phyloP scores from a whole-genome alignment of 1,140 invertebrate species.

The Drosophila cardini region DNA sequence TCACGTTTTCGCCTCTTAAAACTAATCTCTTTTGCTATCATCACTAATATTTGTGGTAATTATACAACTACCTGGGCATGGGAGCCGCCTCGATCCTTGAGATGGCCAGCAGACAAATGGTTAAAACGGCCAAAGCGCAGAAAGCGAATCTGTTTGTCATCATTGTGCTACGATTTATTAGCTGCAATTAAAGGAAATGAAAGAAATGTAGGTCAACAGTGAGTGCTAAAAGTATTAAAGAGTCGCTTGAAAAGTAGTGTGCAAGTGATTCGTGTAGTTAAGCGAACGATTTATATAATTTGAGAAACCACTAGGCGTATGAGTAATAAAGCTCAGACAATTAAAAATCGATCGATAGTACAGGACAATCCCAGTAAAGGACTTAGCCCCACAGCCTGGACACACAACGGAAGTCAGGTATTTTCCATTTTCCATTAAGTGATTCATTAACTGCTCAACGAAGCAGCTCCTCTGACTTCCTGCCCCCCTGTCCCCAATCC shows the following conservation, averaged over 20 bases:
- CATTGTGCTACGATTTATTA: constrained; percentile 62
- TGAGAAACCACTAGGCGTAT: constrained; percentile 6
- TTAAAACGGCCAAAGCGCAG: constrained; percentile 61
- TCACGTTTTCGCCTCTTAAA: neutral
- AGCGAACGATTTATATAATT: constrained; percentile 2
- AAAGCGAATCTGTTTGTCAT: constrained; percentile 72
- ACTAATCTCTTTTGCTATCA: neutral
- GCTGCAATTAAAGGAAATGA: constrained; percentile 40
- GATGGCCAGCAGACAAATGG: constrained; percentile 69
- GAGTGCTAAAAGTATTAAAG: neutral
- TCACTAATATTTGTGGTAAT: constrained; percentile 9
- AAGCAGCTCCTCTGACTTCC: constrained; percentile 19
- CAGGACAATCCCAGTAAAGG: neutral
- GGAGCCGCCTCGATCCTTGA: constrained; percentile 75
- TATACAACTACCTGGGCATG: constrained; percentile 84
- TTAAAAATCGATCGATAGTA: constrained; percentile 66
- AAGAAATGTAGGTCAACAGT: neutral
- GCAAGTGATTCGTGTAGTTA: constrained; percentile 16
- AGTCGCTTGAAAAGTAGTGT: neutral
- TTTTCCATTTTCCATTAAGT: constrained; percentile 72
- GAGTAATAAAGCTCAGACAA: constrained; percentile 35
- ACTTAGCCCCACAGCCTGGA: constrained; percentile 1
- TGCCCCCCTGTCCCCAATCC: neutral
- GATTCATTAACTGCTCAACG: constrained; percentile 75
- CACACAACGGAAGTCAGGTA: constrained; percentile 65